Conservation (phyloP, 2,113 vertebrate species). For the Ursus arctos region DNA sequence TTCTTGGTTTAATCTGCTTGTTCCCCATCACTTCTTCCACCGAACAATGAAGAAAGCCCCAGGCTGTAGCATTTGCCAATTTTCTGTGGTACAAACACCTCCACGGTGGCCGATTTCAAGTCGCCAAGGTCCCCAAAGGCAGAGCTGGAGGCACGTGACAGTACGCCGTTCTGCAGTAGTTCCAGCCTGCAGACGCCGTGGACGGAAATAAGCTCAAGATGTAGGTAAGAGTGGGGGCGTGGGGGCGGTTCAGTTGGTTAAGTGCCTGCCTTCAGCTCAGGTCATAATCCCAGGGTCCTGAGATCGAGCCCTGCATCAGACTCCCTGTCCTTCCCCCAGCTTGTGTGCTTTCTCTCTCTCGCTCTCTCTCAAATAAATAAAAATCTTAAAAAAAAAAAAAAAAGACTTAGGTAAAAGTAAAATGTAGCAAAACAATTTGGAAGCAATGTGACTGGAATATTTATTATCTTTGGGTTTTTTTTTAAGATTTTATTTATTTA, state of each 20-base stretch:
- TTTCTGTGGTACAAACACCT: neutral
- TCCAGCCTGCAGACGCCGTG: rapidly evolving
- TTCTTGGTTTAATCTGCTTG: neutral
- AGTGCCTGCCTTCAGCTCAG: too few species aligned
- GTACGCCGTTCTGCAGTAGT: rapidly evolving
- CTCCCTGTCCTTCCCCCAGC: too few species aligned
- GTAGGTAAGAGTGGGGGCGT: neutral
- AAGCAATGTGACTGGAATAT: neutral
- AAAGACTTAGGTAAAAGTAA: neutral
- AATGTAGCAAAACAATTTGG: neutral
- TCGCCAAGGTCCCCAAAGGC: neutral
- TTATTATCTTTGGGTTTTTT: neutral
- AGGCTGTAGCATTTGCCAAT: neutral
- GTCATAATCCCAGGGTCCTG: too few species aligned
- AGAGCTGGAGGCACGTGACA: neutral
- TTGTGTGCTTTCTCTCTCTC: too few species aligned
- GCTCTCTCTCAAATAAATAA: too few species aligned
- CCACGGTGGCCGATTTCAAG: neutral
- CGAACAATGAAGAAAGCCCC: neutral
- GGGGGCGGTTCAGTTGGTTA: too few species aligned
- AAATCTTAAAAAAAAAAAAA: too few species aligned
- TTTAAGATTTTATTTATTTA: too few species aligned
- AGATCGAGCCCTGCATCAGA: too few species aligned
- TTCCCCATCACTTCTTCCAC: neutral
- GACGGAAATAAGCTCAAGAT: neutral